These are phyloP conservation scores for Aethina tumida DNA, from an alignment of 1,140 invertebrate species.

Conservation along the genomic window DNA sequence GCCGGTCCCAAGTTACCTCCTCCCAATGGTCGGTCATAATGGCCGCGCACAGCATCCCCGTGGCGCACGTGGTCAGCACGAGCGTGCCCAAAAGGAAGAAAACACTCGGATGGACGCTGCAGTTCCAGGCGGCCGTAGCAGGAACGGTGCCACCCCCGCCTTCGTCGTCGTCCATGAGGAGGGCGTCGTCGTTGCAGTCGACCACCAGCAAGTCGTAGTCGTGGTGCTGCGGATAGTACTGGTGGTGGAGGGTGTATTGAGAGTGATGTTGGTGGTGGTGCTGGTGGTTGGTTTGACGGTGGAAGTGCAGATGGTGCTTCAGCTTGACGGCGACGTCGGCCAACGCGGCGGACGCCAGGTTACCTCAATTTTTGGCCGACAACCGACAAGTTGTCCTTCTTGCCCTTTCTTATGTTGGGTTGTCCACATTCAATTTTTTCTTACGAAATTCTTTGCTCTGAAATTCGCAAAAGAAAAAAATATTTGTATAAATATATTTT, in stretches of 20 bases:
- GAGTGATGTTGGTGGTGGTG: too few relatives aligned
- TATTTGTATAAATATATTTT: too few relatives aligned
- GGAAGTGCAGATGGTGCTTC: too few relatives aligned
- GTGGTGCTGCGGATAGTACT: too few relatives aligned
- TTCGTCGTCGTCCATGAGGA: slow-evolving; percentile 21
- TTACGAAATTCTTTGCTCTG: too few relatives aligned
- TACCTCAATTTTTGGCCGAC: too few relatives aligned
- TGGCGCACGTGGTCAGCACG: slow-evolving; percentile 49
- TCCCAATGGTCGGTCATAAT: slow-evolving; percentile 85
- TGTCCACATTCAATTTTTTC: too few relatives aligned
- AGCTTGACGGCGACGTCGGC: slow-evolving; percentile 10
- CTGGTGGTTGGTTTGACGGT: too few relatives aligned
- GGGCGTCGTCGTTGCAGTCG: slow-evolving; percentile 29
- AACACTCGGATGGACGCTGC: slow-evolving; percentile 33
- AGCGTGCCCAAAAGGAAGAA: slow-evolving; percentile 36
- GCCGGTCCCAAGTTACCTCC: slow-evolving; percentile 62
- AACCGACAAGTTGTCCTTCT: too few relatives aligned
- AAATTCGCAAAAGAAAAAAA: too few relatives aligned
- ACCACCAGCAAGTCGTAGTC: slow-evolving; percentile 35
- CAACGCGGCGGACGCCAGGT: slow-evolving; percentile 15
- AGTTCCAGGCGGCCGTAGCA: slow-evolving; percentile 36
- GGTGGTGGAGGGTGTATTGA: too few relatives aligned
- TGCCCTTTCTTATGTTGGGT: too few relatives aligned
- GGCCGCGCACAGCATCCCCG: slow-evolving; percentile 66
- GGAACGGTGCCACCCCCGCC: slow-evolving; percentile 26